These are phyloP conservation scores for Himalopsyche kuldschensis DNA, from an alignment of 2,888 invertebrate genomes.

Conservation along the genomic window DNA sequence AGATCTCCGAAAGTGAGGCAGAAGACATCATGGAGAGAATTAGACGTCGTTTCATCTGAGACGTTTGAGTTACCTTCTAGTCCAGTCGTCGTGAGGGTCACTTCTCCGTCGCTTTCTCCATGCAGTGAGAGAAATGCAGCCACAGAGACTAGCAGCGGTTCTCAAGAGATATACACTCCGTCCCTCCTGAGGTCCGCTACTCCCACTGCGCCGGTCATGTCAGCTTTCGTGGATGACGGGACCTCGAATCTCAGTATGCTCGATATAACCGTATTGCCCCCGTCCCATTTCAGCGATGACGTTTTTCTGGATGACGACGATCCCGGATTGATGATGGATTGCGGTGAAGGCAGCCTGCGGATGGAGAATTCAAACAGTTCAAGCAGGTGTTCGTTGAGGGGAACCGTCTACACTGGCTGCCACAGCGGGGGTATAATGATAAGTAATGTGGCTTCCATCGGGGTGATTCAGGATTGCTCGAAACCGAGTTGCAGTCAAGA, in stretches of 20 bases:
- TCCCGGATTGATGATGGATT: conserved; percentile 36
- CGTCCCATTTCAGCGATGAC: conserved; percentile 38
- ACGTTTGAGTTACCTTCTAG: conserved; percentile 19
- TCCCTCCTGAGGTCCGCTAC: conserved; percentile 49
- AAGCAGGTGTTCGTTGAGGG: conserved; percentile 15
- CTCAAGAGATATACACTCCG: conserved; percentile 48
- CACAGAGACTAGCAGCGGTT: conserved; percentile 40
- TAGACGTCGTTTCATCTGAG: neutral
- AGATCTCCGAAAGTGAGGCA: conserved; percentile 35
- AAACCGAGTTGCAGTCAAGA: conserved; percentile 19
- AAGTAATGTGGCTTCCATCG: conserved; percentile 33
- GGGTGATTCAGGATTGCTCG: conserved; percentile 18
- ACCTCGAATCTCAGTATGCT: conserved; percentile 25
- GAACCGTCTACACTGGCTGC: conserved; percentile 34
- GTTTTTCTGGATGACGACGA: conserved; percentile 36
- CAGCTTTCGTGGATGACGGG: conserved; percentile 22
- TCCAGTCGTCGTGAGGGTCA: conserved; percentile 36
- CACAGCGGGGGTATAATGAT: conserved; percentile 38
- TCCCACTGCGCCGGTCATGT: conserved; percentile 43
- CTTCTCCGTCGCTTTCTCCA: conserved; percentile 35
- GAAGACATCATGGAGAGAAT: conserved; percentile 32
- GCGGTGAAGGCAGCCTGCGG: conserved; percentile 6
- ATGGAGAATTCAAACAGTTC: conserved; percentile 9
- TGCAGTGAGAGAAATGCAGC: conserved; percentile 32
- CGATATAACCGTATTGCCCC: conserved; percentile 35